phyloP scores from a whole-genome alignment of 2,797 vertebrate species.

The Anas bahamensis region DNA sequence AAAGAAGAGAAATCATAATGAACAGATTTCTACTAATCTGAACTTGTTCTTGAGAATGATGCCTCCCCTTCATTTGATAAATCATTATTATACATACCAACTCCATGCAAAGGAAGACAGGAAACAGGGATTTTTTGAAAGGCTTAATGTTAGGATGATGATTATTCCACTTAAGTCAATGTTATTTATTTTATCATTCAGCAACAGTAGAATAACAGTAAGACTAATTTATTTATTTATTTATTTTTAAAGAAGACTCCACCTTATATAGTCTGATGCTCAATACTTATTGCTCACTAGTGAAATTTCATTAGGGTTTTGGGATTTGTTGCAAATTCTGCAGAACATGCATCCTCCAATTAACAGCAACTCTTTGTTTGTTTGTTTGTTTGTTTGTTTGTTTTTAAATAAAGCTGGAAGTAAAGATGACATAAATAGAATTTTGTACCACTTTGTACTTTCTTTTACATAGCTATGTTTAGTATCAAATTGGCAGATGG shows the following conservation, averaged over 20 bases:
- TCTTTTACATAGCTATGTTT: conserved; percentile 10
- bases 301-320: neutral
- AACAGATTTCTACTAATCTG: neutral
- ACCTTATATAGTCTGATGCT: neutral
- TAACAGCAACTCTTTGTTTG: neutral
- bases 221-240: neutral
- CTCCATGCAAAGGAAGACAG: neutral
- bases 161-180: neutral
- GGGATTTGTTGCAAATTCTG: neutral
- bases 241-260: neutral
- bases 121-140: neutral
- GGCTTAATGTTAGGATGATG: neutral
- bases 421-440: neutral
- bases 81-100: neutral
- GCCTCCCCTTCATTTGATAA: neutral
- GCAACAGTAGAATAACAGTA: neutral
- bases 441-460: neutral
- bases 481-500: conserved; percentile 40
- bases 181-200: neutral
- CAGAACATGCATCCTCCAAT: neutral
- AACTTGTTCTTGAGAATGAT: neutral
- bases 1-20: neutral
- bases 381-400: no score
- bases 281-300: neutral
- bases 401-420: neutral